Evolutionary conservation across 2,113 vertebrate genomes (phyloP), one percentile per base, ranked within the genome.

Genomic region (Balaeniceps rex): DNA sequence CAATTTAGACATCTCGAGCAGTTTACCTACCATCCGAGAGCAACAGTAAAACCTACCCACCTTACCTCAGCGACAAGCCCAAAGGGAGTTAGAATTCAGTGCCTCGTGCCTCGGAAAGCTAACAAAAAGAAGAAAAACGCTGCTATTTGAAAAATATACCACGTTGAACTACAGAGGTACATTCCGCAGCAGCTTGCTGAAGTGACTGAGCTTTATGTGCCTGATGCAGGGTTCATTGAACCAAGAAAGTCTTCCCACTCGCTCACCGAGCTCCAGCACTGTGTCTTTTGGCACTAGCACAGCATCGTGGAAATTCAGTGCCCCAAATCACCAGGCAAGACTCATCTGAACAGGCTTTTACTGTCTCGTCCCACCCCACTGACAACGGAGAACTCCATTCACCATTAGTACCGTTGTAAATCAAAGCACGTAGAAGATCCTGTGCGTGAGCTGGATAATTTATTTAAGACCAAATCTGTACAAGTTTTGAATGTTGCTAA

Each of bases 31-130:
- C 88, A 36, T 79, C 87, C 63, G 87, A 90, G 79, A 95, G 90
- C 82, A 83, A 15, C 88, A 86, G 83, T 70, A 80, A 95, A 94
- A 95, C 90, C 83, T 65, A 49, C 88, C 82, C 80, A 90, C 85
- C 96, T 78, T 88, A 87, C 78, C 88, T 65, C 84, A 80, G 83
- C 93, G 84, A 94, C 95, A 91, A 93, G 91, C 89, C 93, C 91
- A 90, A 81, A 80, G 96, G 86, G 88, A 95, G 83, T 42, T 91
- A 49, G 77, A 79, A 78, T 75, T 71, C 79, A 72, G 76, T 51
- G 61, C 74, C 80, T 79, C 21, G 3, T 63, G 93, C 71, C 82
- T 94, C 28, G 2, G 2, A 74, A 92, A 16, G 5, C 72, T 49
- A 82, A 52, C 60, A 94, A 88, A 94, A 86, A 88, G 58, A 76